Evolutionary conservation across 2,888 invertebrate species (phyloP).

Genomic region (Dryomyza anilis): DNA sequence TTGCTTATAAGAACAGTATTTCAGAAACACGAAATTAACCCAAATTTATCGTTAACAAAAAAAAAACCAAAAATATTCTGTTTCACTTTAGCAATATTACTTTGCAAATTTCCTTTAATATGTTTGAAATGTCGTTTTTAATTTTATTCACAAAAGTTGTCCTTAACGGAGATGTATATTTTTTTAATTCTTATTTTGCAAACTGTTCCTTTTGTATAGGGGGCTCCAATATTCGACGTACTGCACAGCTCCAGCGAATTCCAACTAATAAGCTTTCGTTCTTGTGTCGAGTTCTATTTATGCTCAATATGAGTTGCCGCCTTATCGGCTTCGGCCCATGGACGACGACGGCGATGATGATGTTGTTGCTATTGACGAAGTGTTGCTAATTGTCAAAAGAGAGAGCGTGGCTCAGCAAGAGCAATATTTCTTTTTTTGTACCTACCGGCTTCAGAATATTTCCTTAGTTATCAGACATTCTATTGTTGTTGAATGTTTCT

Average conservation of each 20-base stretch:
- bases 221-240: constrained; percentile 3
- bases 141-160: not conserved
- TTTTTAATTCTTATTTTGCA: not conserved
- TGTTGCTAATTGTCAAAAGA: too few species aligned
- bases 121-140: not conserved
- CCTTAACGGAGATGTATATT: not conserved
- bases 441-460: not conserved
- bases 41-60: not conserved
- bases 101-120: not conserved
- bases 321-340: constrained; percentile 16
- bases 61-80: not conserved
- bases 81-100: too few species aligned
- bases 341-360: not conserved
- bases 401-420: too few species aligned
- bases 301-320: constrained; percentile 23
- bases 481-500: not conserved
- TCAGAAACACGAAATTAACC: not conserved
- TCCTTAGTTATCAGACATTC: not conserved
- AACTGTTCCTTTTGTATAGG: not conserved
- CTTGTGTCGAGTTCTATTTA: constrained; percentile 40
- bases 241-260: constrained; percentile 37
- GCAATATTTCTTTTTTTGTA: too few species aligned
- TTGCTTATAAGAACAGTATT: too few species aligned
- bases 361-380: not conserved
- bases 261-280: constrained; percentile 43